Conservation (phyloP, 2,888 invertebrate species). For the Bursaphelenchus okinawaensis region DNA sequence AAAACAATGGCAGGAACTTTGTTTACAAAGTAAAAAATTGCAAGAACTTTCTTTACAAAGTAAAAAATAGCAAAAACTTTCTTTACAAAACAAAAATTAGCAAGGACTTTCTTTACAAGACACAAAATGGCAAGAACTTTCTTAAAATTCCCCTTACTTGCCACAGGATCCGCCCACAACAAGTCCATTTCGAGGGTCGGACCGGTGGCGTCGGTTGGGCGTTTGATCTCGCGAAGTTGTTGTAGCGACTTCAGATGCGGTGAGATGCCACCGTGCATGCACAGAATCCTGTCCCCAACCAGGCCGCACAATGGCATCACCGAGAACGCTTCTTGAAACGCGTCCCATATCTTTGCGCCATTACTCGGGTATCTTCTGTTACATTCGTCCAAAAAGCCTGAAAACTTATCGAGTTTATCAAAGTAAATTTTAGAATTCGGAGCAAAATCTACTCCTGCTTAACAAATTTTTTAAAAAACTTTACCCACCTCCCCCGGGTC, state of each 20-base stretch:
- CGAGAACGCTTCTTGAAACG: constrained; percentile 48
- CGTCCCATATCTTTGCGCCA: neutral
- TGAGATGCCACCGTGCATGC: constrained; percentile 45
- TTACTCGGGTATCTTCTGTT: neutral
- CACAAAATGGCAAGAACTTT: too few relatives aligned
- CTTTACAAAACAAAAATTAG: too few relatives aligned
- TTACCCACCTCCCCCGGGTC: too few relatives aligned
- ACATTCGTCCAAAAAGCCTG: constrained; percentile 12
- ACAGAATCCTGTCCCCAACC: constrained; percentile 40
- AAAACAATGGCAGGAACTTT: too few relatives aligned
- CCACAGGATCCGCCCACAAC: constrained; percentile 40
- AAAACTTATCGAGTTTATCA: too few relatives aligned
- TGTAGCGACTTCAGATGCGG: constrained; percentile 50
- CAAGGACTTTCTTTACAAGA: too few relatives aligned
- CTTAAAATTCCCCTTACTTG: neutral
- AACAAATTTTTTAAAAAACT: too few relatives aligned
- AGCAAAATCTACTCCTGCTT: too few relatives aligned
- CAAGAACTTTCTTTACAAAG: too few relatives aligned
- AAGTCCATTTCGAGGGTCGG: constrained; percentile 36
- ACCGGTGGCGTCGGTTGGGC: constrained; percentile 34
- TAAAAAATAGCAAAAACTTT: too few relatives aligned
- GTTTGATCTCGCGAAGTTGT: constrained; percentile 44
- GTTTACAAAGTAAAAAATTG: too few relatives aligned
- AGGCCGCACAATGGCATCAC: constrained; percentile 50
- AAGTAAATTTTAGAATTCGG: too few relatives aligned